Evolutionary conservation across 1,140 invertebrate genomes (phyloP).

Genomic region (Acyrthosiphon pisum): DNA sequence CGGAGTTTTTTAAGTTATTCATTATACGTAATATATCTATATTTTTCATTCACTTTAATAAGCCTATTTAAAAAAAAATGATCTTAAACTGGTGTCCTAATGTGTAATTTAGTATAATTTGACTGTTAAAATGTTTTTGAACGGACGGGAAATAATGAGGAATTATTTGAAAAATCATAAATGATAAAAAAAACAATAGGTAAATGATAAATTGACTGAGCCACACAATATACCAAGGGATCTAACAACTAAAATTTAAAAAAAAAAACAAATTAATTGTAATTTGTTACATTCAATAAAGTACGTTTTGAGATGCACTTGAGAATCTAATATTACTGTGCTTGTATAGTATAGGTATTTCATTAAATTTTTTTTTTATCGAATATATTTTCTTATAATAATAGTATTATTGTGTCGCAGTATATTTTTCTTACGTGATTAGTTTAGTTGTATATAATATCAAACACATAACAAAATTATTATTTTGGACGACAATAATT

Average conservation of each 20-base stretch:
- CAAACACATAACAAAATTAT: neutral
- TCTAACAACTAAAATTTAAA: neutral
- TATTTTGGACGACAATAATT: neutral
- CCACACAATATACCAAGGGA: too few relatives aligned
- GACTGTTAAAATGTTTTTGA: neutral
- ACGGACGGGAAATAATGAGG: neutral
- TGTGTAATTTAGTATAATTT: neutral
- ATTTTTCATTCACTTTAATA: neutral
- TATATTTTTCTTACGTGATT: neutral
- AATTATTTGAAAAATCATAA: neutral
- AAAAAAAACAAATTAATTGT: neutral
- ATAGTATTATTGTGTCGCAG: neutral
- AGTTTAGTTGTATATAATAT: neutral
- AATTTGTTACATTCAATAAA: neutral
- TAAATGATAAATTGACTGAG: too few relatives aligned
- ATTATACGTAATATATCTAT: too few relatives aligned
- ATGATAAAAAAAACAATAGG: too few relatives aligned
- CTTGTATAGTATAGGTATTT: neutral
- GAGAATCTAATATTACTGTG: neutral
- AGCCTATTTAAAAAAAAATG: neutral
- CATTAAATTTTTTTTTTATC: neutral
- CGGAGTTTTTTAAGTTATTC: neutral
- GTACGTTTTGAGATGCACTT: neutral
- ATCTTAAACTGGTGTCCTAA: neutral
- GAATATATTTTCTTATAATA: neutral